Conservation (phyloP, 2,888 invertebrate species). For the Glyphotaelius pellucidus region DNA sequence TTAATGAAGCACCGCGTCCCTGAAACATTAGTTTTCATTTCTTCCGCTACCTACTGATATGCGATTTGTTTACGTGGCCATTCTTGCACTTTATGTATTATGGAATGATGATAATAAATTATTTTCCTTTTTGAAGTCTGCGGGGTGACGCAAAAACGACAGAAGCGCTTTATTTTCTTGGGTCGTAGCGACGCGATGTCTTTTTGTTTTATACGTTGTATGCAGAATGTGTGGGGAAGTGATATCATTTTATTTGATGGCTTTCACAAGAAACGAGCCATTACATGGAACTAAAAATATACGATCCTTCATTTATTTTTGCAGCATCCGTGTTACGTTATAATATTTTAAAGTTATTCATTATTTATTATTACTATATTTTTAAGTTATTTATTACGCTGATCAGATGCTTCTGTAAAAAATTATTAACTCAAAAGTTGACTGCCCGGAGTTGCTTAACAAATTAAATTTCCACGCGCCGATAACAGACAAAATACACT, state of each 20-base stretch:
- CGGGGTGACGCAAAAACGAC: neutral
- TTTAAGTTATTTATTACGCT: too few species aligned
- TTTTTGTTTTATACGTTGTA: slow-evolving; percentile 13
- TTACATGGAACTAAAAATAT: slow-evolving; percentile 52
- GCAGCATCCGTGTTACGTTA: neutral
- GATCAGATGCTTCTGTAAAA: too few species aligned
- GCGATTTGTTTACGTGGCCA: neutral
- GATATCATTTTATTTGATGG: slow-evolving; percentile 61
- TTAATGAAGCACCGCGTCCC: too few species aligned
- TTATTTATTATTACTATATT: too few species aligned
- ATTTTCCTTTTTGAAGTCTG: neutral
- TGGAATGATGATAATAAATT: neutral
- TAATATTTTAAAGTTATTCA: neutral
- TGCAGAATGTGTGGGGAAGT: slow-evolving; percentile 42
- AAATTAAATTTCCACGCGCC: too few species aligned
- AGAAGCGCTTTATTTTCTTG: neutral
- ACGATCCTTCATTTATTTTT: neutral
- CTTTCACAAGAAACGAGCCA: slow-evolving; percentile 32
- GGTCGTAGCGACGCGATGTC: neutral
- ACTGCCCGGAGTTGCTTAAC: too few species aligned
- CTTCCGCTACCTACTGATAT: neutral
- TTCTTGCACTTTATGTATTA: neutral
- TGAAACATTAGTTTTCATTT: neutral
- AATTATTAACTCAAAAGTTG: too few species aligned
- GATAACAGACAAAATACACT: too few species aligned